A percentile compares a stretch with the other conserved stretches of the same genome.
Conservation (phyloP, 1,140 invertebrate genomes). For the Phenacoccus solenopsis region DNA sequence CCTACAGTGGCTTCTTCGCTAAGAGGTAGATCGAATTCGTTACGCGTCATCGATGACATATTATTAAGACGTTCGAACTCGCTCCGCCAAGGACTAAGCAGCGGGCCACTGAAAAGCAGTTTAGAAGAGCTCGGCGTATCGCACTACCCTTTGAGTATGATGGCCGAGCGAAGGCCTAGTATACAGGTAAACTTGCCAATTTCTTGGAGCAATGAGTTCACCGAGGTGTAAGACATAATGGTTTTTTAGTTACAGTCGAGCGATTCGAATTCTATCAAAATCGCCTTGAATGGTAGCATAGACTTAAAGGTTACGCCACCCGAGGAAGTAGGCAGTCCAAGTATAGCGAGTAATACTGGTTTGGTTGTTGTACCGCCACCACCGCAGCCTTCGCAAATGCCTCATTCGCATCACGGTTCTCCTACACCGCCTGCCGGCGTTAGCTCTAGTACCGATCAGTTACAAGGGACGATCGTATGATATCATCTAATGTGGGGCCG, state of each 20-base stretch:
- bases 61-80: constrained; percentile 69
- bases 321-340: constrained; percentile 47
- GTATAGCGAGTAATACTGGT: constrained; percentile 40
- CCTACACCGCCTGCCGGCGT: constrained; percentile 32
- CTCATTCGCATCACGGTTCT: constrained; percentile 19
- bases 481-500: constrained; percentile 81
- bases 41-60: constrained; percentile 72
- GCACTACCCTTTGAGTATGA: constrained; percentile 28
- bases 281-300: constrained; percentile 71
- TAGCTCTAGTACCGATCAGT: constrained; percentile 50
- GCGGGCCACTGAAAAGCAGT: constrained; percentile 57
- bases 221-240: neutral
- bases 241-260: constrained; percentile 22
- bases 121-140: constrained; percentile 73
- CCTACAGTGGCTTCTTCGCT: constrained; percentile 61
- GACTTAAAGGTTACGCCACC: constrained; percentile 72
- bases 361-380: constrained; percentile 38
- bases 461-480: constrained; percentile 84
- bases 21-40: constrained; percentile 67
- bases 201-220: neutral
- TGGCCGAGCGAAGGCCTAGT: constrained; percentile 21
- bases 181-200: constrained; percentile 22
- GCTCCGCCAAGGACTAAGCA: constrained; percentile 56
- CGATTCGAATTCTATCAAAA: constrained; percentile 54
- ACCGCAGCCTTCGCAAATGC: constrained; percentile 26